Base-by-base conservation (phyloP, 2,888 invertebrate species). In the Scrobipalpa costella region DNA sequence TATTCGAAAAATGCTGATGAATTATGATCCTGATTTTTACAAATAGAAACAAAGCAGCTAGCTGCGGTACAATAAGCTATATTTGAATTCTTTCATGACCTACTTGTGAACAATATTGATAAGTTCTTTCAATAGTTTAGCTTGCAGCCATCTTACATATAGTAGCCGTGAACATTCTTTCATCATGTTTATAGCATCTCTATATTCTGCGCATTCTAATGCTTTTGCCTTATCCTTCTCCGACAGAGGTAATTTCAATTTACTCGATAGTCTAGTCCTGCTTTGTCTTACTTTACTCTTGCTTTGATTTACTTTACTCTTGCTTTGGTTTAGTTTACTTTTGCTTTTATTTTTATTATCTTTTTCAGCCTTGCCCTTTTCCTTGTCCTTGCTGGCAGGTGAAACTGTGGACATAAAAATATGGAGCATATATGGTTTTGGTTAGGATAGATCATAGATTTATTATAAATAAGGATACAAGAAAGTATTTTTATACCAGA, bases 121-220 rank as follows among this genome's bases (percentile, higher is more conserved):
- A 0, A 89, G 74, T 55, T 84, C 80, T 61, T 81, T 85, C 61
- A 85, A 65, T 33, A 90, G 69, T 49, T 83, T 83, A 0, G 79
- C 81, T 67, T 88, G 85, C 21, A 90, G 62, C 89, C 89, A 88
- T 64, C 85, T 70, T 21, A 85, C 79, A 57, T 84, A 77, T 36
- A 86, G 63, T 1, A 85, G 65, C 55, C 89, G 79, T 0, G 85
- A 84, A 65, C 83, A 86, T 13, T 89, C 84, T 0, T 74, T 79
- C 44, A 87, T 80, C 8, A 89, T 69, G 27, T 81, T 79, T 0
- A 86, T 13, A 0, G 83, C 73, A 68, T 84, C 83, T 60, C 70
- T 81, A 63, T 86, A 88, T 64, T 87, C 85, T 6, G 70, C 77
- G 0, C 73, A 1, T 44, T 44, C 59, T 19, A 5, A n/a, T 2